These are phyloP conservation scores for Phasia obesa DNA, from an alignment of 2,888 invertebrate genomes.

Conservation along the genomic window DNA sequence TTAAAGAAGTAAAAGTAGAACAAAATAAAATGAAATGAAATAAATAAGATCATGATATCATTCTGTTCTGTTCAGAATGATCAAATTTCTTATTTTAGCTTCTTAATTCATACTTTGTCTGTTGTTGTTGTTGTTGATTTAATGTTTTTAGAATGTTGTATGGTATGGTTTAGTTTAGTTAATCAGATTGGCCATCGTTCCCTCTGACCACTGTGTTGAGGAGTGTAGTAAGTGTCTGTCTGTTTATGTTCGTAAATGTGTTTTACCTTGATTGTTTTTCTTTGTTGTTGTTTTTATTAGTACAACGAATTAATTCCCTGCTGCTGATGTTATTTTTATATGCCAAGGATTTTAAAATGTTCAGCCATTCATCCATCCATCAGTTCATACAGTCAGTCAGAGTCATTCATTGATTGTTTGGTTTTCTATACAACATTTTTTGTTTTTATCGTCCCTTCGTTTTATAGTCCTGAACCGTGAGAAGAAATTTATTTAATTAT, in stretches of 20 bases:
- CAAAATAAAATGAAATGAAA: too few relatives aligned
- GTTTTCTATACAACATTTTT: slow-evolving; percentile 34
- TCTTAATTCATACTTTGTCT: slow-evolving; percentile 25
- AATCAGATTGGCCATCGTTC: slow-evolving; percentile 61
- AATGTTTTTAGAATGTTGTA: slow-evolving; percentile 17
- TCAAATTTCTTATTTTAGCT: slow-evolving; percentile 61
- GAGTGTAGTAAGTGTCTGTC: slow-evolving; percentile 1
- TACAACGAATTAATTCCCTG: slow-evolving; percentile 32
- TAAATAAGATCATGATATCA: slow-evolving; percentile 60
- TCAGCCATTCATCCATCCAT: slow-evolving; percentile 36
- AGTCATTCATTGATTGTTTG: slow-evolving; percentile 64
- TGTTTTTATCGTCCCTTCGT: slow-evolving; percentile 20
- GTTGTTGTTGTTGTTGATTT: slow-evolving; percentile 25
- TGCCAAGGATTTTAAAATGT: slow-evolving; percentile 60
- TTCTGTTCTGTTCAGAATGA: slow-evolving; percentile 56
- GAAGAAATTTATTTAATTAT: slow-evolving; percentile 67
- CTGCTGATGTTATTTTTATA: slow-evolving; percentile 52
- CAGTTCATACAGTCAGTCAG: slow-evolving; percentile 50
- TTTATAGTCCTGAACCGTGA: slow-evolving; percentile 62
- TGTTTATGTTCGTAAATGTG: slow-evolving; percentile 12
- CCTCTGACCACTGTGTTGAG: slow-evolving; percentile 45
- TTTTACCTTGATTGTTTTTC: slow-evolving; percentile 52
- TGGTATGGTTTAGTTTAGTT: slow-evolving; percentile 49
- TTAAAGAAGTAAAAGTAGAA: slow-evolving; percentile 57
- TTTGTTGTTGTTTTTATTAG: too few relatives aligned